A percentile compares a stretch with the other conserved stretches of the same genome.
Evolutionary conservation across 2,113 vertebrate genomes (phyloP).

Genomic region (Isichthys henryi): DNA sequence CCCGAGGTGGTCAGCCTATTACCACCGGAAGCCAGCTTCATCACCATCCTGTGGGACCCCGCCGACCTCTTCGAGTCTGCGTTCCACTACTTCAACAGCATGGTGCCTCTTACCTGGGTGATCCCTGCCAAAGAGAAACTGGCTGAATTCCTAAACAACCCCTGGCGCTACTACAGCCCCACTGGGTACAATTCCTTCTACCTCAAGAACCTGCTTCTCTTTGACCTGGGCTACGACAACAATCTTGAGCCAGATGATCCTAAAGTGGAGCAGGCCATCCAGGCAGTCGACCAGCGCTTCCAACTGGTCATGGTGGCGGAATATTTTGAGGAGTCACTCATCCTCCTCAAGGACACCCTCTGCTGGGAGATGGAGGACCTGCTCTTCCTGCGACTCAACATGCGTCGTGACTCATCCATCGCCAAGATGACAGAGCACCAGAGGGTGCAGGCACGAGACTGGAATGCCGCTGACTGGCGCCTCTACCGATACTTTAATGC

Average conservation of each 20-base stretch:
- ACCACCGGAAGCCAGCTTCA: slow-evolving; percentile 58
- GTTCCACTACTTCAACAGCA: slow-evolving; percentile 77
- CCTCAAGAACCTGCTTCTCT: slow-evolving; percentile 84
- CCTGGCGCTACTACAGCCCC: slow-evolving; percentile 68
- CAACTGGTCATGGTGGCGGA: slow-evolving; percentile 82
- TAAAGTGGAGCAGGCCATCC: slow-evolving; percentile 61
- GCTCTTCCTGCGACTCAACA: slow-evolving; percentile 84
- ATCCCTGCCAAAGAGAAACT: slow-evolving; percentile 69
- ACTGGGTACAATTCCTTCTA: slow-evolving; percentile 82
- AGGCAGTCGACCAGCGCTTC: slow-evolving; percentile 66
- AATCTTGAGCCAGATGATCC: slow-evolving; percentile 62
- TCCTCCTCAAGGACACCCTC: slow-evolving; percentile 81
- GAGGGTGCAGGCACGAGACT: slow-evolving; percentile 67
- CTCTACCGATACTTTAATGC: slow-evolving; percentile 86
- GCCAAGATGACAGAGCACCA: slow-evolving; percentile 65
- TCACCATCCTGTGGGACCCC: slow-evolving; percentile 84
- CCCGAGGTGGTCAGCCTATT: slow-evolving; percentile 73
- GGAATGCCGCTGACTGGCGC: slow-evolving; percentile 78
- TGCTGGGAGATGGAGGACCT: slow-evolving; percentile 88
- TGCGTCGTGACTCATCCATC: slow-evolving; percentile 61
- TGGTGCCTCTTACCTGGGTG: slow-evolving; percentile 82
- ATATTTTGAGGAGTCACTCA: slow-evolving; percentile 87
- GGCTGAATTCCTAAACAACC: slow-evolving; percentile 68
- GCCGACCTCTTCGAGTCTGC: slow-evolving; percentile 86
- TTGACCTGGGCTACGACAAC: slow-evolving; percentile 86